phyloP scores from a whole-genome alignment of 92 coral and sea anemone genomes.

The Umimayanthus kanabou region DNA sequence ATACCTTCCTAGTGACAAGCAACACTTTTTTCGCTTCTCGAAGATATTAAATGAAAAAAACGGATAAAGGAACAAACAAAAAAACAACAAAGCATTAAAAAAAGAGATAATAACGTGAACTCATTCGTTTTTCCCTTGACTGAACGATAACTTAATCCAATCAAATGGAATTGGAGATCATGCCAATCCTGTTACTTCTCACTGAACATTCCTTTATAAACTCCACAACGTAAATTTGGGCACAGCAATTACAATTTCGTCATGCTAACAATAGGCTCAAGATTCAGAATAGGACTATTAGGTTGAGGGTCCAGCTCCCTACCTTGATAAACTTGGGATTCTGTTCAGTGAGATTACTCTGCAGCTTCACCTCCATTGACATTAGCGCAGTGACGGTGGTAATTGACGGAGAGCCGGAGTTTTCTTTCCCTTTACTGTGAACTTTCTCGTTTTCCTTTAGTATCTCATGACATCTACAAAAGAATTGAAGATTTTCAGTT shows the following conservation, averaged over 20 bases:
- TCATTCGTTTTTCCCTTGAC: neutral
- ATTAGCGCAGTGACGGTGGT: constrained; percentile 87
- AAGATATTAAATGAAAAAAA: neutral
- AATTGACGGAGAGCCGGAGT: constrained; percentile 71
- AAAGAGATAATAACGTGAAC: neutral
- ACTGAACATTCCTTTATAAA: too few species aligned
- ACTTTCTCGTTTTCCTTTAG: constrained; percentile 63
- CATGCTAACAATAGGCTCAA: too few species aligned
- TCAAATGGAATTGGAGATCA: too few species aligned
- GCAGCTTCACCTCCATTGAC: constrained; percentile 94
- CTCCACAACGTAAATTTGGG: too few species aligned
- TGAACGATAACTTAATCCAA: neutral
- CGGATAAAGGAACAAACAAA: neutral
- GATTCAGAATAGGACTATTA: too few species aligned
- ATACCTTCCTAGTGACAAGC: too few species aligned
- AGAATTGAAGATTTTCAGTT: neutral
- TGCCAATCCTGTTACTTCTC: too few species aligned
- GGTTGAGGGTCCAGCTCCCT: neutral
- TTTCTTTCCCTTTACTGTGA: constrained; percentile 58
- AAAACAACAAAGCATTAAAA: neutral
- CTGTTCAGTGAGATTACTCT: constrained; percentile 92
- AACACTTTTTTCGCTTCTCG: neutral
- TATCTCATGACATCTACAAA: constrained; percentile 73
- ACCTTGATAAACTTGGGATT: constrained; percentile 96
- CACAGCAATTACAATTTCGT: too few species aligned